Percentiles rank a stretch among this genome's conserved stretches.
These are phyloP conservation scores for Aythya baeri DNA, from an alignment of 2,113 vertebrate genomes.

Conservation along the genomic window DNA sequence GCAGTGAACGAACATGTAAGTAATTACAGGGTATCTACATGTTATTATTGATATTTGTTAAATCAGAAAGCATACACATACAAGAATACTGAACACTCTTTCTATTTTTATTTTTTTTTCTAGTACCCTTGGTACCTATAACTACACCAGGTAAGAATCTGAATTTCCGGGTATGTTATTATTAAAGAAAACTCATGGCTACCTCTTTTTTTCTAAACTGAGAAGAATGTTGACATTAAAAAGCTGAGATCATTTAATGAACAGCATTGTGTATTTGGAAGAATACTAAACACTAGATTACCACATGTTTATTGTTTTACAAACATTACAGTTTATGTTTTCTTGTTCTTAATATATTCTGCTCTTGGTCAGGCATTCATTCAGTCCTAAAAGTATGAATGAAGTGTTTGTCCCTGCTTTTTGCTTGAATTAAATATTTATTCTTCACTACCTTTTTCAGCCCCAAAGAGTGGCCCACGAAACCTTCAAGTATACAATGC, in stretches of 20 bases:
- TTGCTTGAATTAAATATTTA: not conserved
- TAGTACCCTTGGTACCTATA: slow-evolving; percentile 81
- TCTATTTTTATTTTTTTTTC: slow-evolving; percentile 59
- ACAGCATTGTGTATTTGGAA: not conserved
- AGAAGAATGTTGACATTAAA: not conserved
- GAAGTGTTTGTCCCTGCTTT: not conserved
- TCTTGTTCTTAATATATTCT: not conserved
- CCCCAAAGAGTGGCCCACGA: slow-evolving; percentile 83
- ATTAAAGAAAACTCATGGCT: not conserved
- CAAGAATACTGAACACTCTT: slow-evolving; percentile 43
- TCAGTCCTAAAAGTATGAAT: not conserved
- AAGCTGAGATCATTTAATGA: slow-evolving; percentile 11
- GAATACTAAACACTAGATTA: not conserved
- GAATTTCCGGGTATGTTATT: slow-evolving; percentile 15
- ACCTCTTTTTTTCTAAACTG: not conserved
- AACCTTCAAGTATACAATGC: slow-evolving; percentile 93
- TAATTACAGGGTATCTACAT: not conserved
- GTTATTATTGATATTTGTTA: not conserved
- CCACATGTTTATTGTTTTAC: slow-evolving; percentile 10
- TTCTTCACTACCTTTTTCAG: slow-evolving; percentile 67
- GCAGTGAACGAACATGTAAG: slow-evolving; percentile 90
- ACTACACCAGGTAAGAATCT: slow-evolving; percentile 82
- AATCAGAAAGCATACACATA: not conserved
- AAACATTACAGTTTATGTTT: not conserved
- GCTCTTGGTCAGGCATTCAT: not conserved